Conservation (phyloP, 1,140 invertebrate genomes). For the Alviniconcha marisindica region DNA sequence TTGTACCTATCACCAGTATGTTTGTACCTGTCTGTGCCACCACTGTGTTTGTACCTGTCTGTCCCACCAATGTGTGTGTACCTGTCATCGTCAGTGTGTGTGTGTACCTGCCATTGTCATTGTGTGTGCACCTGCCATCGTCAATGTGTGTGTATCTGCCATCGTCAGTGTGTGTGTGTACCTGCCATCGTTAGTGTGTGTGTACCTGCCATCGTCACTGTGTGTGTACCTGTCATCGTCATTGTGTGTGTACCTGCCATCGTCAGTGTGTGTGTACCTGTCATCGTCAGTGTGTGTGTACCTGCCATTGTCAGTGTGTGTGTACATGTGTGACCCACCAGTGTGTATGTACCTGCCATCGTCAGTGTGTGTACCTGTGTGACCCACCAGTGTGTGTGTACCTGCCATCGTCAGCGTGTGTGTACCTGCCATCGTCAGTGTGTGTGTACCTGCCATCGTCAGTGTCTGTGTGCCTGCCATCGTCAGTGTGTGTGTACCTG, state of each 20-base stretch:
- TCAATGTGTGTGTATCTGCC: background rate
- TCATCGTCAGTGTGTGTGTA: background rate
- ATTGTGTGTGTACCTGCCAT: background rate
- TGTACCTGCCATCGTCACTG: background rate
- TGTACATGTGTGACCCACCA: background rate
- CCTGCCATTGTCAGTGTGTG: background rate
- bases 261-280: background rate
- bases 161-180: background rate
- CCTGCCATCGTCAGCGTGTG: background rate
- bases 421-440: background rate
- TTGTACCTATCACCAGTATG: no score
- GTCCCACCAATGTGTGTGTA: constrained; percentile 10
- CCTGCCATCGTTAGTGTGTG: background rate
- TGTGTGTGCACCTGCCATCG: background rate
- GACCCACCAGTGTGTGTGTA: background rate
- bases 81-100: background rate
- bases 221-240: background rate
- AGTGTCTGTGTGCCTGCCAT: background rate
- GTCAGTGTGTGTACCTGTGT: constrained; percentile 4
- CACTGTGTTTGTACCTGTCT: no score
- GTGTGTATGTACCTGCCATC: no score
- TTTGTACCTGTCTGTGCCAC: no score
- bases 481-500: background rate
- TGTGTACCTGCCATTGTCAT: no score
- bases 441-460: background rate